Percentiles rank a stretch among this genome's conserved stretches.
phyloP scores from a whole-genome alignment of 2,113 vertebrate genomes.

The Antigone vipio region DNA sequence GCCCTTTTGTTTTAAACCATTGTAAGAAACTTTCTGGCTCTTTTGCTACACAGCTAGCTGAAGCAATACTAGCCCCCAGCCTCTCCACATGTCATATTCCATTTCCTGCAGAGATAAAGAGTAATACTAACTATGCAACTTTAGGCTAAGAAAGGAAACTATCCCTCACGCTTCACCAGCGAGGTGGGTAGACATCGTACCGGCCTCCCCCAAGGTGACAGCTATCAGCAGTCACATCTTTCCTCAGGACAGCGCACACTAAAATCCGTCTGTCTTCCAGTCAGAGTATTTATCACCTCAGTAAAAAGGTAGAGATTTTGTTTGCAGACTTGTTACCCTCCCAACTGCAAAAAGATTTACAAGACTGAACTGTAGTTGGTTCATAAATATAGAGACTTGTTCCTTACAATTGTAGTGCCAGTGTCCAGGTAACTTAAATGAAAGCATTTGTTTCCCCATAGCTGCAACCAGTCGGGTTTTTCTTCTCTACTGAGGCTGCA shows the following conservation, averaged over 20 bases:
- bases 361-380: background rate
- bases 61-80: background rate
- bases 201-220: background rate
- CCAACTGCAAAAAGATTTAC: background rate
- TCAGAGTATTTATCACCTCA: background rate
- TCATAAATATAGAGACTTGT: background rate
- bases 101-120: background rate
- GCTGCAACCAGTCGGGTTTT: background rate
- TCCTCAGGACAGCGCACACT: background rate
- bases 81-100: accelerated
- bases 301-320: background rate
- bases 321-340: background rate
- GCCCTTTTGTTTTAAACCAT: background rate
- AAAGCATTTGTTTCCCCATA: background rate
- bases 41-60: background rate
- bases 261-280: background rate
- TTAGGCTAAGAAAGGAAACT: background rate
- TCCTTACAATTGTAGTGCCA: background rate
- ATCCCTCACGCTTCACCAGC: background rate
- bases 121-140: background rate
- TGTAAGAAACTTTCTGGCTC: background rate
- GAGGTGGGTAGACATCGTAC: background rate
- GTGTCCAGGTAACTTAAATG: background rate
- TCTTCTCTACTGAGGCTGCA: background rate
- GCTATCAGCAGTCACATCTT: background rate